Evolutionary conservation across 2,797 vertebrate species (phyloP), one percentile per base, ranked within the genome.

Genomic region (Phylloscopus collybita): DNA sequence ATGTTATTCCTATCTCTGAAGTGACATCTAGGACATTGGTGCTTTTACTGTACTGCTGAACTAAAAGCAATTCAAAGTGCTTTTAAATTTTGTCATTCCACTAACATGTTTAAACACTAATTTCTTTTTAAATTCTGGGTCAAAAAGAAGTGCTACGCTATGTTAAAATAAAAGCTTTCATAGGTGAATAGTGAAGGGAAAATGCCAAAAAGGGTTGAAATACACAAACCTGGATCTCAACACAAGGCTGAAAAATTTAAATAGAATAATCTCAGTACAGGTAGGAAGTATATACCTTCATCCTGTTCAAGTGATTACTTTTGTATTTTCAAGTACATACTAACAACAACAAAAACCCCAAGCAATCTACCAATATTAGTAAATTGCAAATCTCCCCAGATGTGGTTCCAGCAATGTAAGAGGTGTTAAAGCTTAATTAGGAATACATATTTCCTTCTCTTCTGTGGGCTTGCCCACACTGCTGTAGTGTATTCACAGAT

Each of bases 241-340:
- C 49, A 29, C 25, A 73, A 84, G 16, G 32, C 40, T 61, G 50
- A 83, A 53, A 45, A 54, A 29, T 54, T 18, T 61, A 32, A 79
- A 49, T 81, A 59, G 65, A 84, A 75, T 7, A 75, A 40, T 51
- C 42, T 65, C n/a, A 59, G 26, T 29, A 81, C 80, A 44, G 1
- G 0, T 8, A 45, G 12, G 11, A 60, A 50, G 3, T 4, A 25
- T 1, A 29, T 5, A 21, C 3, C 36, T 27, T n/a, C 15, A 22
- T 32, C 42, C 34, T 53, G 29, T n/a, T 64, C 29, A 29, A 91
- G 32, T 1, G 1, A 74, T 61, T 83, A 50, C 42, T 64, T 86
- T 23, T 61, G 3, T 61, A 54, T 86, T 86, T 92, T 71, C 29
- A 86, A 56, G 40, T 45, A 72, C 9, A 36, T 49, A 32, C 9